Base-by-base conservation (phyloP, 1,140 invertebrate genomes). In the Leptestheria dahalacensis region DNA sequence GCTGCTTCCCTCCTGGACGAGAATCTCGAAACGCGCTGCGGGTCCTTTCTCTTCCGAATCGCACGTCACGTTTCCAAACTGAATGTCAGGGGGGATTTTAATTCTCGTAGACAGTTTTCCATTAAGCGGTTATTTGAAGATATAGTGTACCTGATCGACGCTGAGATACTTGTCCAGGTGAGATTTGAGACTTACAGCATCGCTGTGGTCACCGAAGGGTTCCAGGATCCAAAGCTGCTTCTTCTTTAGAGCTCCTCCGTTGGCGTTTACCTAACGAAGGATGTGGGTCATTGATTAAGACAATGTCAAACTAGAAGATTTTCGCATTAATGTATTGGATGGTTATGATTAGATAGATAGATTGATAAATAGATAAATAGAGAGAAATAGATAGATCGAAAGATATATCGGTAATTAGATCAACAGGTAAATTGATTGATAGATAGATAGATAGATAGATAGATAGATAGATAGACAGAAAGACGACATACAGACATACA, bases 221-320 rank as follows among this genome's bases (percentile, higher is more conserved):
- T 94, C 90, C 65, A 95, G 71, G 10, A 81, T 89, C 90, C 91
- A 94, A 60, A 92, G 82, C 74, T 97, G 94, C 71, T 97, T 97
- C 80, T 97, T 97, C 76, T 96, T 95, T 57, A 98, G 75, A 33
- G 87, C 86, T 20, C 85, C 81, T 9, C 92, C 94, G 67, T 92
- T 94, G 25, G 91, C 90, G 74, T 97, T 97, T 67, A 97, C 84
- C 58, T 60, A 33, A 18, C 48, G 50, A 20, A 49, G 24, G 50
- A 52, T 23, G 25, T 26, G 50, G 50, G 25, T 52, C 50, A 52
- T 52, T 52, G 28, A 12, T 4, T 25, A 51, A 11, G 46, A 11
- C 23, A 55, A 2, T 55, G 11, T 25, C 15, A 24, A 41, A 15
- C 53, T 29, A 55, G 10, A 28, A 28, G 41, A 29, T 29, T 20